phyloP scores from a whole-genome alignment of 2,113 vertebrate species.

The Phalacrocorax aristotelis region DNA sequence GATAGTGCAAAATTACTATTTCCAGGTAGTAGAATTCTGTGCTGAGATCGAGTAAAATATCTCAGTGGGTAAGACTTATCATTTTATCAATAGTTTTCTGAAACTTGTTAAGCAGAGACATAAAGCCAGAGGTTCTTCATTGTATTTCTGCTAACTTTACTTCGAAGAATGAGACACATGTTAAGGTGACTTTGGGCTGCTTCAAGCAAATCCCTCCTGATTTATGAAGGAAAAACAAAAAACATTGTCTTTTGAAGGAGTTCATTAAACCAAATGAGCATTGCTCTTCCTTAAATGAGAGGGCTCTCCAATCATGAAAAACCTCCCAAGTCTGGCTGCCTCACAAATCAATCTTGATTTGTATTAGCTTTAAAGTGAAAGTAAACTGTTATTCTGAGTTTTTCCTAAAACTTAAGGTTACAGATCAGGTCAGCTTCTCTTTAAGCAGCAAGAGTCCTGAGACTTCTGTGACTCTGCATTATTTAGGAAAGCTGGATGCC shows the following conservation, averaged over 20 bases:
- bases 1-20: not conserved
- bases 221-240: not conserved
- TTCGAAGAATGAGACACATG: not conserved
- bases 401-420: not conserved
- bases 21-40: not conserved
- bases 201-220: not conserved
- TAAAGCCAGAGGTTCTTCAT: not conserved
- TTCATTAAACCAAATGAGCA: not conserved
- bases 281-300: not conserved
- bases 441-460: not conserved
- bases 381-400: not conserved
- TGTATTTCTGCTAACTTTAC: not conserved
- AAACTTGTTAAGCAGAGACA: not conserved
- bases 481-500: not conserved
- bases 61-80: not conserved
- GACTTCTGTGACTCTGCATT: not conserved
- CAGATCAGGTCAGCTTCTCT: not conserved
- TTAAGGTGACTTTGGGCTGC: not conserved
- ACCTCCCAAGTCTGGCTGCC: not conserved
- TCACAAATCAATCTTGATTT: not conserved
- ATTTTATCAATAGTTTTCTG: not conserved
- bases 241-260: not conserved
- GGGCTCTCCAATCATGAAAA: not conserved
- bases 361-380: not conserved
- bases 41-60: not conserved